Conservation (phyloP, 1,140 invertebrate genomes). For the Brachionus paranguensis region DNA sequence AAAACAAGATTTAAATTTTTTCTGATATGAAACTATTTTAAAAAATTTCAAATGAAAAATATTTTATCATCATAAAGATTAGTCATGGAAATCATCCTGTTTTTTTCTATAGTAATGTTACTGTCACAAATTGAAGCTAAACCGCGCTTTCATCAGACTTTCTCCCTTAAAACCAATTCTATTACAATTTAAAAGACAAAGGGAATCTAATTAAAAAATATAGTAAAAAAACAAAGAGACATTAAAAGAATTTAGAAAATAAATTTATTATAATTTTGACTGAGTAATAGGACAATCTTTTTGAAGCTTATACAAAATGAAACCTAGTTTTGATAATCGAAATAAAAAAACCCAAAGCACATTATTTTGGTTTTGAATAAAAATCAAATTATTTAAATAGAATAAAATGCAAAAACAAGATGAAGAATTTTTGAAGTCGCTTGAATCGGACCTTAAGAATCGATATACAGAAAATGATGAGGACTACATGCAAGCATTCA, state of each 20-base stretch:
- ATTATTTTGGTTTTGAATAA: background rate
- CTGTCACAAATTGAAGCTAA: too few species aligned
- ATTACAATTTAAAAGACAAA: too few species aligned
- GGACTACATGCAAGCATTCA: background rate
- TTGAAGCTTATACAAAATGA: background rate
- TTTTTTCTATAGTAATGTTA: too few species aligned
- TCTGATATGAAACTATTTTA: too few species aligned
- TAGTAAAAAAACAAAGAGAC: too few species aligned
- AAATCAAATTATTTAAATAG: background rate
- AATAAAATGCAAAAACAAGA: conserved; percentile 1
- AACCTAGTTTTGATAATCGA: background rate
- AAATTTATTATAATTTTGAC: background rate
- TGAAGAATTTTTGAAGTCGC: background rate
- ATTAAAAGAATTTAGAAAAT: background rate
- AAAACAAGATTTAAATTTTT: too few species aligned
- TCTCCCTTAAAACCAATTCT: too few species aligned
- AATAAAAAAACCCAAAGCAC: background rate
- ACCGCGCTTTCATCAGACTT: too few species aligned
- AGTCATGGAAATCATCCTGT: too few species aligned
- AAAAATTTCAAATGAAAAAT: too few species aligned
- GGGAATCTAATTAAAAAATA: too few species aligned
- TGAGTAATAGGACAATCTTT: background rate
- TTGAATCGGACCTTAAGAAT: background rate
- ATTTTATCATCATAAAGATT: too few species aligned
- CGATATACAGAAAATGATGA: conserved; percentile 9